Percentiles rank a stretch among this genome's conserved stretches.
These are phyloP conservation scores for Tanypteryx hageni DNA, from an alignment of 2,888 invertebrate genomes.

Conservation along the genomic window DNA sequence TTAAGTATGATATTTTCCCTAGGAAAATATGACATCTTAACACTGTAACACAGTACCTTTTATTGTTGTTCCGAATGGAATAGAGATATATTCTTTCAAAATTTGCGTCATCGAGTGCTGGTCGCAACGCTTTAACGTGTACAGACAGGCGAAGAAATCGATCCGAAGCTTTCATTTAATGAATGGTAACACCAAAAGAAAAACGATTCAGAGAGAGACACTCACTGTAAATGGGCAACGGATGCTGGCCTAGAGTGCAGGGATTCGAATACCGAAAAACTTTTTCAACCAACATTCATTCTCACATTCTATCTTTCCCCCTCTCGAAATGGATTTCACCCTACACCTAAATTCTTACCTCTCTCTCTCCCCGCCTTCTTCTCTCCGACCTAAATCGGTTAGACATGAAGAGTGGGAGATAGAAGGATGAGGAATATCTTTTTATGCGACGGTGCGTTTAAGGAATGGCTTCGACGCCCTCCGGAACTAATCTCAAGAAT, in stretches of 20 bases:
- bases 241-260: background rate
- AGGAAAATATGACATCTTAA: too few species aligned
- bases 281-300: background rate
- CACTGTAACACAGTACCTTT: too few species aligned
- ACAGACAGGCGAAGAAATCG: too few species aligned
- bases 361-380: background rate
- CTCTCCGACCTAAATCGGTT: background rate
- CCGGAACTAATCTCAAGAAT: background rate
- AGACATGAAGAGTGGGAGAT: background rate
- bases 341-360: background rate
- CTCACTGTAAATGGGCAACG: background rate
- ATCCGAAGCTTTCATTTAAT: too few species aligned
- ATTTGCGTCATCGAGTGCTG: too few species aligned
- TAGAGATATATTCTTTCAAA: too few species aligned
- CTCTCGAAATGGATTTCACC: background rate
- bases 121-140: too few species aligned
- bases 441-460: background rate
- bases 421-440: background rate
- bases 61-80: too few species aligned
- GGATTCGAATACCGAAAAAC: background rate
- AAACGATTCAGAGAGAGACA: background rate
- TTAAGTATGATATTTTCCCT: too few species aligned
- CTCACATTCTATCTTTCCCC: background rate
- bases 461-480: slow-evolving; percentile 14
- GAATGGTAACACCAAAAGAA: too few species aligned